phyloP scores from a whole-genome alignment of 1,140 invertebrate genomes.

The Lordiphosa clarofinis region DNA sequence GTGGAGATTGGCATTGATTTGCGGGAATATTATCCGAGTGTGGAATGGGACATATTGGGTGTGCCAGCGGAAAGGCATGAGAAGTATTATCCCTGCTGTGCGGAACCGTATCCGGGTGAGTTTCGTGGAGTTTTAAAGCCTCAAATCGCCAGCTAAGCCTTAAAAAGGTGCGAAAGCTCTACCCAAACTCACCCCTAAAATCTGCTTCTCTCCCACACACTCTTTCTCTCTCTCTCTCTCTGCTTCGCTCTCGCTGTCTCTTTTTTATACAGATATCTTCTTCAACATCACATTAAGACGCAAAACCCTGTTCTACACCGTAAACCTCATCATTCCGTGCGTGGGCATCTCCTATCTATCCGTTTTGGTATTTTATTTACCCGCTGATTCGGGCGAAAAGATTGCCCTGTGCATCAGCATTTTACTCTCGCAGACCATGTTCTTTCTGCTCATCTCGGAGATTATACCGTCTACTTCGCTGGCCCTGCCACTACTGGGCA shows the following conservation, averaged over 20 bases:
- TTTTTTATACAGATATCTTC: slow-evolving; percentile 89
- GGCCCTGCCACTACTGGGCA: slow-evolving; percentile 96
- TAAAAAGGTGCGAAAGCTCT: slow-evolving; percentile 60
- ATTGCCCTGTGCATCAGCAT: slow-evolving; percentile 99
- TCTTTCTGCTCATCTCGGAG: slow-evolving; percentile 98
- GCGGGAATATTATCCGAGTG: slow-evolving; percentile 96
- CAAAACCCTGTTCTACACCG: slow-evolving; percentile 97
- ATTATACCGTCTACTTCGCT: slow-evolving; percentile 99
- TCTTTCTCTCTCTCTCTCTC: neutral
- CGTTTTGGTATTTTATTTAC: slow-evolving; percentile 97
- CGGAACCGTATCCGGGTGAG: slow-evolving; percentile 91
- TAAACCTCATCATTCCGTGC: slow-evolving; percentile 96
- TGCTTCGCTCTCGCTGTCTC: slow-evolving; percentile 49
- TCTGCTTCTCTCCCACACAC: neutral
- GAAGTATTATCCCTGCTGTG: slow-evolving; percentile 93
- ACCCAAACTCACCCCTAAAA: slow-evolving; percentile 65
- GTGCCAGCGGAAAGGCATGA: slow-evolving; percentile 94
- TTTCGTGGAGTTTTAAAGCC: slow-evolving; percentile 68
- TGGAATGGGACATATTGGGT: slow-evolving; percentile 98
- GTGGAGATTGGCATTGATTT: slow-evolving; percentile 95
- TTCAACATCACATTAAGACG: slow-evolving; percentile 98
- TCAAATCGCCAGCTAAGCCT: slow-evolving; percentile 42
- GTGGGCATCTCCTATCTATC: slow-evolving; percentile 96
- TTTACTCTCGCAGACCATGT: slow-evolving; percentile 98
- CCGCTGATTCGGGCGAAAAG: slow-evolving; percentile 99